Evolutionary conservation across 2,113 vertebrate species (phyloP).

Genomic region (Scomber colias): DNA sequence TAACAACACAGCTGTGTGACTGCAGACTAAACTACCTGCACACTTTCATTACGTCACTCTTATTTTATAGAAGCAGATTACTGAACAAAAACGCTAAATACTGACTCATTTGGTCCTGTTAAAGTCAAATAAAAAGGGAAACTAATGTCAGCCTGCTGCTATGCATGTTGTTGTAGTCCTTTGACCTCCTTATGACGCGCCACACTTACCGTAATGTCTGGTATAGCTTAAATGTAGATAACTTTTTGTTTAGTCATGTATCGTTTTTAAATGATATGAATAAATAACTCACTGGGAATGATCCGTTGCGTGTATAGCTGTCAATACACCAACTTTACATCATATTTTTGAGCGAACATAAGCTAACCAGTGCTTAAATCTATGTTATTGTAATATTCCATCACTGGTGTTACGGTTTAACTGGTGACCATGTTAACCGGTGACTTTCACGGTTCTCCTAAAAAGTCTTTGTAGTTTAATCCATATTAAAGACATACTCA

Average conservation of each 20-base stretch:
- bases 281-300: fast-evolving
- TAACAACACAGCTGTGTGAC: neutral
- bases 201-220: conserved; percentile 1
- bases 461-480: too few species aligned
- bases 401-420: too few species aligned
- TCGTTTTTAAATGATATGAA: neutral
- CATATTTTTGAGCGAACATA: too few species aligned
- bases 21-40: neutral
- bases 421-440: too few species aligned
- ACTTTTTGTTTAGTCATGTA: neutral
- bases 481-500: too few species aligned
- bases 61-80: neutral
- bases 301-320: neutral
- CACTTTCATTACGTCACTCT: neutral
- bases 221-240: neutral
- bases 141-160: neutral
- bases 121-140: neutral
- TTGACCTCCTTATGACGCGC: conserved; percentile 8
- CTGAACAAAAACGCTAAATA: neutral
- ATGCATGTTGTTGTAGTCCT: conserved; percentile 13
- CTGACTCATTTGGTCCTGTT: neutral
- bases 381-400: too few species aligned
- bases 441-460: too few species aligned
- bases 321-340: neutral
- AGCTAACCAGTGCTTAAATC: too few species aligned